Conservation (phyloP, 2,113 vertebrate species). For the Hippoglossus stenolepis region DNA sequence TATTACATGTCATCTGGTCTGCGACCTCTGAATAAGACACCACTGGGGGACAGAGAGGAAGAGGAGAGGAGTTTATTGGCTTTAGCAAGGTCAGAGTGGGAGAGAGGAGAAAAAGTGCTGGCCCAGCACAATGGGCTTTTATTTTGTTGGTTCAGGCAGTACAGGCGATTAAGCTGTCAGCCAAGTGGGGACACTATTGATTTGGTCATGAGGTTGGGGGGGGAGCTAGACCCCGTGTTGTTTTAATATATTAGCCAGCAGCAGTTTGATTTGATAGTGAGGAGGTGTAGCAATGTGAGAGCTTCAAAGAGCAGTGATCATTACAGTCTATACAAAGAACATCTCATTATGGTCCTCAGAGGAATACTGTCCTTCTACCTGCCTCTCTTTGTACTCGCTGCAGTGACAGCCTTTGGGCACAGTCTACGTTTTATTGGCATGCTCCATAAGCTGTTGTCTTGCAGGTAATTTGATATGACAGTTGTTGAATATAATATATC, state of each 20-base stretch:
- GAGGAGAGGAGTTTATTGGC: slow-evolving; percentile 67
- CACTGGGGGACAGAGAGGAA: slow-evolving; percentile 13
- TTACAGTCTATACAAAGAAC: slow-evolving; percentile 30
- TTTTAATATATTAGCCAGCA: slow-evolving; percentile 74
- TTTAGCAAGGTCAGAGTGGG: slow-evolving; percentile 75
- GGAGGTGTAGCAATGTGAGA: slow-evolving; percentile 38
- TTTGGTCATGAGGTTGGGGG: slow-evolving; percentile 52
- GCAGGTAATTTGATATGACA: slow-evolving; percentile 72
- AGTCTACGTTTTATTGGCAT: slow-evolving; percentile 51
- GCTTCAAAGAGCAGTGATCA: slow-evolving; percentile 29
- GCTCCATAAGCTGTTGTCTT: slow-evolving; percentile 50
- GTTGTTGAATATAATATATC: slow-evolving; percentile 62
- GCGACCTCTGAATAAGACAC: slow-evolving; percentile 58
- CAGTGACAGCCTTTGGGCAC: slow-evolving; percentile 49
- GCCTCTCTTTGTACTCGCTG: slow-evolving; percentile 41
- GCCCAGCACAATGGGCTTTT: slow-evolving; percentile 68
- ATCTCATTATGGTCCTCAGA: slow-evolving; percentile 41
- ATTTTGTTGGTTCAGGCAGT: slow-evolving; percentile 78
- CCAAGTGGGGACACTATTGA: slow-evolving; percentile 72
- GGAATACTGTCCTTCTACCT: slow-evolving; percentile 28
- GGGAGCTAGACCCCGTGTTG: slow-evolving; percentile 45
- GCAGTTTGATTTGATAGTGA: slow-evolving; percentile 63
- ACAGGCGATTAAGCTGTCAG: slow-evolving; percentile 76
- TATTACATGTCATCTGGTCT: slow-evolving; percentile 66
- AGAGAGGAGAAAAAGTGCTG: slow-evolving; percentile 62